A percentile compares a stretch with the other conserved stretches of the same genome.
These are phyloP conservation scores for Parnassius smintheus DNA, from an alignment of 2,888 invertebrate genomes.

Conservation along the genomic window DNA sequence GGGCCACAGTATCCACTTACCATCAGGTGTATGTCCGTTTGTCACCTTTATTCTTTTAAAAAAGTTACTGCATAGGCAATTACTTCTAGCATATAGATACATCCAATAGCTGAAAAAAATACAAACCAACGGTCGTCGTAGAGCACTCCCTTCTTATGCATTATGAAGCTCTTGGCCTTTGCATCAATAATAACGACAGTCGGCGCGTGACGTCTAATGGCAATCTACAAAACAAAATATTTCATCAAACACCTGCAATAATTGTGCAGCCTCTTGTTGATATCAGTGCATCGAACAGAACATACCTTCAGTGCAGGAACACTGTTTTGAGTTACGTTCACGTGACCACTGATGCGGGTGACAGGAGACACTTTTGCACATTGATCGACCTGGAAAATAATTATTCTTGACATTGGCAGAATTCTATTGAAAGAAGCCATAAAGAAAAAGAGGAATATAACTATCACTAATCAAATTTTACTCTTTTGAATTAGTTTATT, in stretches of 20 bases:
- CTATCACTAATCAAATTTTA: too few relatives aligned
- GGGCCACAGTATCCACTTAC: too few relatives aligned
- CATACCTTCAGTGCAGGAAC: conserved; percentile 62
- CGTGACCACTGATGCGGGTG: conserved; percentile 60
- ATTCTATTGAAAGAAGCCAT: too few relatives aligned
- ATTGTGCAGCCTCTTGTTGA: background rate
- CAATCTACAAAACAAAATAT: conserved; percentile 44
- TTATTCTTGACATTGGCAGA: too few relatives aligned
- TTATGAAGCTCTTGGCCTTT: conserved; percentile 46
- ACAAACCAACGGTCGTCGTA: conserved; percentile 61
- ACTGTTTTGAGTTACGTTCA: conserved; percentile 59
- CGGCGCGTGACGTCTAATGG: conserved; percentile 58
- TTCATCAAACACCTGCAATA: background rate
- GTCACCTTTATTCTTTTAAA: too few relatives aligned
- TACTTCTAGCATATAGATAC: too few relatives aligned
- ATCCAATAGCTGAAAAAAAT: background rate
- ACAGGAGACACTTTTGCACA: conserved; percentile 54
- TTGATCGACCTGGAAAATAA: conserved; percentile 39
- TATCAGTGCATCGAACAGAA: background rate
- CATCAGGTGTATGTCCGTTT: too few relatives aligned
- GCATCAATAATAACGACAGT: conserved; percentile 62
- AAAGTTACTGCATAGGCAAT: too few relatives aligned
- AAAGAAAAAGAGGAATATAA: too few relatives aligned
- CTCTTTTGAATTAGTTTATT: too few relatives aligned
- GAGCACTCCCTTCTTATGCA: conserved; percentile 54